A percentile compares a stretch with the other conserved stretches of the same genome.
Conservation (phyloP, 2,113 vertebrate genomes). For the Scortum barcoo region DNA sequence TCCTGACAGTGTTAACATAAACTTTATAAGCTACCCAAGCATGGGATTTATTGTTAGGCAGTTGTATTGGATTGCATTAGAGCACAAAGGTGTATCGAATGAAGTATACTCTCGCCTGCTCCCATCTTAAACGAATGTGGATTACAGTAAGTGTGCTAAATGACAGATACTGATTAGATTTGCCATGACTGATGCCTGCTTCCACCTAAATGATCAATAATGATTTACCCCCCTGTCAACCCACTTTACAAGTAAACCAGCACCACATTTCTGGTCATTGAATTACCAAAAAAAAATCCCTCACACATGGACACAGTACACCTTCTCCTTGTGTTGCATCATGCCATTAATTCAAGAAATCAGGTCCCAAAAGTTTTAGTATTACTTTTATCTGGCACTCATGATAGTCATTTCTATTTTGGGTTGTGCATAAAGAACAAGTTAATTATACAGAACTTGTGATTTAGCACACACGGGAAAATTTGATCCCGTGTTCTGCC, state of each 20-base stretch:
- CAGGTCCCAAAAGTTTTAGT: neutral
- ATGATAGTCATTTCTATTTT: slow-evolving; percentile 12
- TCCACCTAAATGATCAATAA: neutral
- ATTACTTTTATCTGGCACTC: slow-evolving; percentile 12
- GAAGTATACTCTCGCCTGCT: neutral
- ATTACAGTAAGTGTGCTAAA: neutral
- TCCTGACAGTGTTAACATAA: slow-evolving; percentile 1
- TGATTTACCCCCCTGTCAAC: neutral
- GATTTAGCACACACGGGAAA: slow-evolving; percentile 2
- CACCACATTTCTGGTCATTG: neutral
- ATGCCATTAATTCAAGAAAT: neutral
- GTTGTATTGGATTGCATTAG: neutral
- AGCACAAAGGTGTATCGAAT: neutral
- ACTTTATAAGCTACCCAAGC: neutral
- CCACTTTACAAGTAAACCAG: neutral
- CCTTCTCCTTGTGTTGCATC: neutral
- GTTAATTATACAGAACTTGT: slow-evolving; percentile 36
- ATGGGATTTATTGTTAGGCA: neutral
- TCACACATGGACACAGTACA: neutral
- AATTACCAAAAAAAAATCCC: neutral
- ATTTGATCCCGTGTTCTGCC: slow-evolving; percentile 37
- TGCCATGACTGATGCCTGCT: neutral
- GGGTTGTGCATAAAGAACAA: slow-evolving; percentile 10
- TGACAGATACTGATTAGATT: neutral
- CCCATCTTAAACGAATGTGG: neutral